Conservation (phyloP, 2,888 invertebrate species). For the Drosophila antonietae region DNA sequence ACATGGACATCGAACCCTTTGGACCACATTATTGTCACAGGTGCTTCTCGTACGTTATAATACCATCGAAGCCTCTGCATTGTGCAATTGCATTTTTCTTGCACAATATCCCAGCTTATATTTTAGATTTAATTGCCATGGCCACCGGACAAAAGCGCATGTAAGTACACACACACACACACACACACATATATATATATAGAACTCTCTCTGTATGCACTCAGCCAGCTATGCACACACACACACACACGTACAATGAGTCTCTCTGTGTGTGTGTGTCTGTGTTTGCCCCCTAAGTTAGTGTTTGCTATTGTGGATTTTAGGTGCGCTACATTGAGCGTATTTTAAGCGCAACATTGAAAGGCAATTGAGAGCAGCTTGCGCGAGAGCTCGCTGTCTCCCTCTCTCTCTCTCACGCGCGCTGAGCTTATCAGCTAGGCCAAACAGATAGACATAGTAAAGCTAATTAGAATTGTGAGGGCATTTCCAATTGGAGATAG, state of each 20-base stretch:
- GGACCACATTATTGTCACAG: constrained; percentile 82
- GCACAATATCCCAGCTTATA: constrained; percentile 85
- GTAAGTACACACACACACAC: constrained; percentile 76
- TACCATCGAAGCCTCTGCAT: constrained; percentile 84
- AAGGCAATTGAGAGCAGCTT: constrained; percentile 65
- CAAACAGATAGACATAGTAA: background rate
- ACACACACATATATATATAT: background rate
- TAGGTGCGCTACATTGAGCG: constrained; percentile 58
- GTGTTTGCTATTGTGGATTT: constrained; percentile 56
- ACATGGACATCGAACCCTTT: constrained; percentile 44
- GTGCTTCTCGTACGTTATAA: constrained; percentile 85
- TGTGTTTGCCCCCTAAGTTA: constrained; percentile 44
- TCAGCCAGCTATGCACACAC: constrained; percentile 7
- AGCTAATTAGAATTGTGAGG: background rate
- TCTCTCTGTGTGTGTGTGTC: constrained; percentile 26
- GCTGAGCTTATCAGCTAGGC: constrained; percentile 13
- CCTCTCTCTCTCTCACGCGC: background rate
- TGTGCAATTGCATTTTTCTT: constrained; percentile 83
- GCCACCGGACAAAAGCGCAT: constrained; percentile 84
- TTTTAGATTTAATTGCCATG: constrained; percentile 85
- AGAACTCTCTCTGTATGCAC: no score
- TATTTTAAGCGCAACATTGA: constrained; percentile 73
- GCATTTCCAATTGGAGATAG: constrained; percentile 3
- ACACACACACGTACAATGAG: constrained; percentile 6
- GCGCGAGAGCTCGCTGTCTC: background rate